Conservation (phyloP, 1,140 invertebrate species). For the Himalopsyche phryganea region DNA sequence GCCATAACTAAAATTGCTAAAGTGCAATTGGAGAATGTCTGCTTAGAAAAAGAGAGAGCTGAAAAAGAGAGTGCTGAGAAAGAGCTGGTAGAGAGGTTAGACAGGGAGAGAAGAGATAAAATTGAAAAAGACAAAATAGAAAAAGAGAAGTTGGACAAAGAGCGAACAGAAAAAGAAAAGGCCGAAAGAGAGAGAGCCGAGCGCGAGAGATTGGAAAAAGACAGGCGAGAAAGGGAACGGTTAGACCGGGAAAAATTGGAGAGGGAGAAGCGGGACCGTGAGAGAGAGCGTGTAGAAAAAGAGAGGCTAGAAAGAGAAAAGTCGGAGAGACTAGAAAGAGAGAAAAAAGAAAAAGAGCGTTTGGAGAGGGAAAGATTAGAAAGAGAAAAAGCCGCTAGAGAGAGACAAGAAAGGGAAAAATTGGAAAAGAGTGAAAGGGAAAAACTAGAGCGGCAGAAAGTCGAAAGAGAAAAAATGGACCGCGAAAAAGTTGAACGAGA, state of each 20-base stretch:
- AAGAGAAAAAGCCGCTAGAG: constrained; percentile 47
- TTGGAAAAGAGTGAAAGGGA: constrained; percentile 36
- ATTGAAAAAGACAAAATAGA: constrained; percentile 39
- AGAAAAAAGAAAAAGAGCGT: constrained; percentile 37
- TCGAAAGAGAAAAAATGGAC: constrained; percentile 31
- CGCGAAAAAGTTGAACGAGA: no score
- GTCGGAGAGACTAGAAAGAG: constrained; percentile 29
- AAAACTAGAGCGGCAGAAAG: constrained; percentile 22
- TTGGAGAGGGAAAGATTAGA: constrained; percentile 42
- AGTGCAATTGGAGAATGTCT: constrained; percentile 28
- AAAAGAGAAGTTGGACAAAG: constrained; percentile 36
- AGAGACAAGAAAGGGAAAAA: constrained; percentile 53
- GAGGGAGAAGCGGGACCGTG: constrained; percentile 39
- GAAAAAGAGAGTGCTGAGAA: constrained; percentile 39
- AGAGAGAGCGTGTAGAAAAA: constrained; percentile 27
- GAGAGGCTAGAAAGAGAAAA: constrained; percentile 40
- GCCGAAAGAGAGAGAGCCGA: constrained; percentile 24
- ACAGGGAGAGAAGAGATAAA: constrained; percentile 51
- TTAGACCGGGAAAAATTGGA: constrained; percentile 35
- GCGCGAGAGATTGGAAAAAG: constrained; percentile 22
- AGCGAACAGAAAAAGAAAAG: constrained; percentile 27
- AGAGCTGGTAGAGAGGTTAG: constrained; percentile 35
- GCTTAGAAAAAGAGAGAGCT: constrained; percentile 41
- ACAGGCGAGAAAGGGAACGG: constrained; percentile 35
- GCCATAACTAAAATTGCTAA: neutral